A percentile compares a stretch with the other conserved stretches of the same genome.
These are phyloP conservation scores for Rhinogobius similis DNA, from an alignment of 2,113 vertebrate genomes.

Conservation along the genomic window DNA sequence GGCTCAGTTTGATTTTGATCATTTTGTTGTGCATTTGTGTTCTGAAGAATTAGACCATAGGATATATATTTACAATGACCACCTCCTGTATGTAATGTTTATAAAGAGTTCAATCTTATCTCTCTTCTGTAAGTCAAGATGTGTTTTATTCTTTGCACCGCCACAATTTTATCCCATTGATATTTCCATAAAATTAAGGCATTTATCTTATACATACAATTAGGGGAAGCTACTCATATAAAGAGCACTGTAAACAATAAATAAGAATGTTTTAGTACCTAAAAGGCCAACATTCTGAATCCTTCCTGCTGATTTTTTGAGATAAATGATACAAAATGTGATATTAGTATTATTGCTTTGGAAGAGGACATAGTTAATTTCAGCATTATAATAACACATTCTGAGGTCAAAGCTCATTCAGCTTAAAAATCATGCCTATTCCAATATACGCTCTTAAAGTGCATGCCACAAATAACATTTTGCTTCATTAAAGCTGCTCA, in stretches of 20 bases:
- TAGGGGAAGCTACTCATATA: neutral
- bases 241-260: neutral
- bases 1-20: constrained; percentile 2
- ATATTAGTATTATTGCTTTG: neutral
- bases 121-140: neutral
- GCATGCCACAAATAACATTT: neutral
- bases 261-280: neutral
- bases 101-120: constrained; percentile 49
- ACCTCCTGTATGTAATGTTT: constrained; percentile 44
- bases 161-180: constrained; percentile 7
- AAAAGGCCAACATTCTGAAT: neutral
- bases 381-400: neutral
- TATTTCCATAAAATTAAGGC: neutral
- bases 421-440: neutral
- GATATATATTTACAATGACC: constrained; percentile 38
- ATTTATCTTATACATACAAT: neutral
- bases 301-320: too few species aligned
- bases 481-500: neutral
- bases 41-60: constrained; percentile 39
- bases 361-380: neutral
- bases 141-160: constrained; percentile 11
- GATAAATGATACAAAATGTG: neutral
- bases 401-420: neutral
- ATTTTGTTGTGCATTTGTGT: neutral
- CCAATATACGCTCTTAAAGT: neutral